Conservation (phyloP, 2,888 invertebrate species). For the Gymnosoma rotundatum region DNA sequence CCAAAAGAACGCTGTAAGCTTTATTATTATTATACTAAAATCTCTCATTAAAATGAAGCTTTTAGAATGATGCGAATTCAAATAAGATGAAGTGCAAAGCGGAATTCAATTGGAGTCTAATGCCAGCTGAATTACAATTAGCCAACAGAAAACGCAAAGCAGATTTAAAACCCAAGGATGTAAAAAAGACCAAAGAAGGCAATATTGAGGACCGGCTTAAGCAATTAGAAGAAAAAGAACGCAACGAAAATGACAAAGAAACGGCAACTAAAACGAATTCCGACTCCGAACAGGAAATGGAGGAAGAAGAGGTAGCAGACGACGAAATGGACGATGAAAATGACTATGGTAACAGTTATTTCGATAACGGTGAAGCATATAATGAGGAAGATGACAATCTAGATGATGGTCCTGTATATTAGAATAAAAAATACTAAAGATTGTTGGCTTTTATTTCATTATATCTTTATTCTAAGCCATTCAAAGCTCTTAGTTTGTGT, state of each 20-base stretch:
- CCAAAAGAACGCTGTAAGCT: conserved; percentile 75
- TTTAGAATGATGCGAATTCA: conserved; percentile 76
- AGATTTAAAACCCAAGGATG: conserved; percentile 47
- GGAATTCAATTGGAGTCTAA: conserved; percentile 84
- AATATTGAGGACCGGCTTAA: conserved; percentile 83
- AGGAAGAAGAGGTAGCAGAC: conserved; percentile 82
- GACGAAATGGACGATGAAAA: conserved; percentile 95
- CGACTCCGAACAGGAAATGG: conserved; percentile 83
- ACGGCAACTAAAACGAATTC: conserved; percentile 85
- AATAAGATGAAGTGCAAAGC: conserved; percentile 76
- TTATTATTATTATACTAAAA: not conserved
- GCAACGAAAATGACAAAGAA: conserved; percentile 83
- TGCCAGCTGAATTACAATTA: conserved; percentile 85
- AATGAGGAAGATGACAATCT: conserved; percentile 94
- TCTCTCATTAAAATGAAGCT: not conserved
- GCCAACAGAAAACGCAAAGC: conserved; percentile 75
- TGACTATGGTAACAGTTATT: conserved; percentile 93
- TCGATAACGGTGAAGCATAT: conserved; percentile 93
- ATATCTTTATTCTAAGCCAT: conserved; percentile 73
- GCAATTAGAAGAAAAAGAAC: conserved; percentile 87
- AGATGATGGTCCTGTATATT: conserved; percentile 91
- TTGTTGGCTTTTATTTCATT: conserved; percentile 32
- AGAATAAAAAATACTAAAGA: conserved; percentile 60
- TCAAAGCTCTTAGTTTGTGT: conserved; percentile 73
- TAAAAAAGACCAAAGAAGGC: conserved; percentile 74